Percentiles rank a stretch among this genome's conserved stretches.
Conservation (phyloP, 2,888 invertebrate genomes). For the Merodon equestris region DNA sequence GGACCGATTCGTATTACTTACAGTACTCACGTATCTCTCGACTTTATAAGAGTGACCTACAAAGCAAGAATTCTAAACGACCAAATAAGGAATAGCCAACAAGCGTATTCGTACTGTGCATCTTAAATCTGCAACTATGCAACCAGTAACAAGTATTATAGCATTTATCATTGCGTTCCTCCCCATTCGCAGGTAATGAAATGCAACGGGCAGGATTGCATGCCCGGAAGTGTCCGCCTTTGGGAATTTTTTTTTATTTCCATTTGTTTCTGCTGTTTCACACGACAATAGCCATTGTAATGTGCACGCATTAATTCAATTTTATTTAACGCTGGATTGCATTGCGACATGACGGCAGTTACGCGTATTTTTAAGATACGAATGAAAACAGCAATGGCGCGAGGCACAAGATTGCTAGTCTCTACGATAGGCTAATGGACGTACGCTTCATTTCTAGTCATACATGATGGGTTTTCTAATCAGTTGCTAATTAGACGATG, state of each 20-base stretch:
- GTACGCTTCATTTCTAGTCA: constrained; percentile 19
- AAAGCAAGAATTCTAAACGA: constrained; percentile 16
- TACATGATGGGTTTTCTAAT: constrained; percentile 30
- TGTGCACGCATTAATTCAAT: constrained; percentile 56
- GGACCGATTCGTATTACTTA: constrained; percentile 52
- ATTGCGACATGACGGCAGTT: constrained; percentile 11
- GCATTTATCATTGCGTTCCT: neutral
- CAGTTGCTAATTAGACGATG: constrained; percentile 23
- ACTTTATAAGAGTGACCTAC: constrained; percentile 34
- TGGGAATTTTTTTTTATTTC: constrained; percentile 23
- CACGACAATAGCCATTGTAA: constrained; percentile 45
- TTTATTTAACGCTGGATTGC: constrained; percentile 13
- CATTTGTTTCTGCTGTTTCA: constrained; percentile 40
- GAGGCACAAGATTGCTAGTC: neutral
- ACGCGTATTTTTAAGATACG: constrained; percentile 40
- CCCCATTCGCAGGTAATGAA: constrained; percentile 10
- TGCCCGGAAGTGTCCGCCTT: constrained; percentile 42
- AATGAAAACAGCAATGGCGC: constrained; percentile 20
- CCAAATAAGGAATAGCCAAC: constrained; percentile 31
- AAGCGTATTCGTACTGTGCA: neutral
- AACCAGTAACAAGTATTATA: too few species aligned
- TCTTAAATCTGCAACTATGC: neutral
- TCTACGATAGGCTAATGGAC: neutral
- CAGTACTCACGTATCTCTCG: neutral
- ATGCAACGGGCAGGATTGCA: constrained; percentile 13